Evolutionary conservation across 2,113 vertebrate genomes (phyloP).

Genomic region (Dicentrarchus labrax): DNA sequence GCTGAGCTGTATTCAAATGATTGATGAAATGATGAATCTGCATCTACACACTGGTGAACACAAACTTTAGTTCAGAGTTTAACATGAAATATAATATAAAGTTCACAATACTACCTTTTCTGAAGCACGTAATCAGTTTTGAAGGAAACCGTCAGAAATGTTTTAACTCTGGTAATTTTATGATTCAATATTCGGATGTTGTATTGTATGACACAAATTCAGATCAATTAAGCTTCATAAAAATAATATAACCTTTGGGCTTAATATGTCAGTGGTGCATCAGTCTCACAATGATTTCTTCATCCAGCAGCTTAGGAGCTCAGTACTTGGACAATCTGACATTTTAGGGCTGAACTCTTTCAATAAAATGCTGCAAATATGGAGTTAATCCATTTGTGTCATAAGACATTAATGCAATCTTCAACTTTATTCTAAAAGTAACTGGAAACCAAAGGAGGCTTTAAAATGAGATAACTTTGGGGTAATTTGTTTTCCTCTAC

Average conservation of each 20-base stretch:
- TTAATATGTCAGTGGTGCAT: neutral
- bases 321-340: neutral
- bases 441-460: neutral
- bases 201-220: too few relatives aligned
- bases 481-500: neutral
- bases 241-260: neutral
- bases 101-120: neutral
- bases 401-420: neutral
- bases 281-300: neutral
- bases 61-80: too few relatives aligned
- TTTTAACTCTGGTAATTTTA: neutral
- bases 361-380: neutral
- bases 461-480: too few relatives aligned
- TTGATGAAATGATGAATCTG: too few relatives aligned
- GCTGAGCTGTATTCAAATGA: too few relatives aligned
- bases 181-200: neutral
- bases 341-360: neutral
- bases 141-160: neutral
- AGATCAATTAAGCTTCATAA: neutral
- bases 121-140: neutral
- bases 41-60: too few relatives aligned
- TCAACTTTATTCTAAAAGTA: neutral
- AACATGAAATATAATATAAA: neutral
- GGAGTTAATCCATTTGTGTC: neutral
- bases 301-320: neutral